Base-by-base conservation (phyloP, 2,888 invertebrate genomes). In the Neoscelio sp. region DNA sequence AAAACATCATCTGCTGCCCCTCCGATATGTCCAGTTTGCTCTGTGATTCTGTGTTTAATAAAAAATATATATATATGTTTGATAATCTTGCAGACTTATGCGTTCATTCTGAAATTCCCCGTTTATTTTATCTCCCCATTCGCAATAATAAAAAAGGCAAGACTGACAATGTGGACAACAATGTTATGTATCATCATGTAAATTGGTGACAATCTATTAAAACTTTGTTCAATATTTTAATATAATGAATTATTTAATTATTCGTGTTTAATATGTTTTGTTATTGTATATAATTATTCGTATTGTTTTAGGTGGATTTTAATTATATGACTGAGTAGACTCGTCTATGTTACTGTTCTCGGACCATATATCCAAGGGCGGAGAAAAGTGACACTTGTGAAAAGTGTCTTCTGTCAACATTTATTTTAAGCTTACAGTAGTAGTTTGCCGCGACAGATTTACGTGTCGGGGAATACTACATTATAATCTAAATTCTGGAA, bases 1-100 rank as follows among this genome's bases (percentile, higher is more conserved):
- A 38, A 13, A 52, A 71, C 48, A 50, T 54, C 80, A 85, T 88
- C 85, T 85, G 85, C 86, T 83, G 82, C 83, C 85, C 87, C 85
- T 85, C 83, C 83, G 84, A 87, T 80, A 87, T 88, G 88, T 89
- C 89, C 88, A 88, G 88, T 87, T 89, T 89, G 87, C 87, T 89
- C 89, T 89, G 88, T 89, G 89, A 89, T 88, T 89, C 85, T 89
- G 88, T 89, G 88, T 89, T 89, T 88, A 87, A 89, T 88, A 68
- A 88, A 88, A 87, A 85, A 82, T 81, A 81, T 83, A 83, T n/a
- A n/a, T 85, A 83, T 84, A 85, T 84, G 83, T 86, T 84, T 85
- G 83, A 83, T 86, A 85, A 84, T 83, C 75, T 77, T 81, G 68
- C 67, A 71, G 81, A 75, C 75, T 33, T 73, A 56, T 40, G 40